A percentile compares a stretch with the other conserved stretches of the same genome.
Evolutionary conservation across 1,140 invertebrate species (phyloP).

Genomic region (Chironomus tepperi): DNA sequence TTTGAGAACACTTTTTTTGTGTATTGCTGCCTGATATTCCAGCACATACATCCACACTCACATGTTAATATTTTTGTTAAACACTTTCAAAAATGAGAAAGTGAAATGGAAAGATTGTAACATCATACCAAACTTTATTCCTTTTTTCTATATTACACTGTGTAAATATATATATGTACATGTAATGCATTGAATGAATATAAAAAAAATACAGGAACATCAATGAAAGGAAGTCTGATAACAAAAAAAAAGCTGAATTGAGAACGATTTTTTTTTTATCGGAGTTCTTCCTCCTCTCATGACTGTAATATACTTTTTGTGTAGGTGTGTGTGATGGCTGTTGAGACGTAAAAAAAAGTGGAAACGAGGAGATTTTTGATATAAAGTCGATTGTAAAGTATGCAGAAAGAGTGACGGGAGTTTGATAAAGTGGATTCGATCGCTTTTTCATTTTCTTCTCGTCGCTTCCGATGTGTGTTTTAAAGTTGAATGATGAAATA

Average conservation of each 20-base stretch:
- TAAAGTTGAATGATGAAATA: too few species aligned
- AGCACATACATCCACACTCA: background rate
- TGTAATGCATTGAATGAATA: background rate
- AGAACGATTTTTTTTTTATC: constrained; percentile 9
- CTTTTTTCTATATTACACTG: background rate
- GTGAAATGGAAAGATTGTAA: background rate
- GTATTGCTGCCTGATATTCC: background rate
- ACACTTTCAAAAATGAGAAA: background rate
- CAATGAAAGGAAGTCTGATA: constrained; percentile 23
- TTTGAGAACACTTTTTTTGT: background rate
- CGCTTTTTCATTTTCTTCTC: too few species aligned
- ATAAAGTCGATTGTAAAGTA: too few species aligned
- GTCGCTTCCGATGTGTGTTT: too few species aligned
- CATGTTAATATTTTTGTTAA: constrained; percentile 20
- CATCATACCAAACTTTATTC: background rate
- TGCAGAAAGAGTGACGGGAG: too few species aligned
- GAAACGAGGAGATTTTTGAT: too few species aligned
- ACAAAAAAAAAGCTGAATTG: constrained; percentile 4
- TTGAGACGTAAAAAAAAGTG: too few species aligned
- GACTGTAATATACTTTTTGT: background rate
- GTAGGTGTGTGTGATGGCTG: background rate
- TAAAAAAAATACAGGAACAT: background rate
- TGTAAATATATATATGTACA: too few species aligned
- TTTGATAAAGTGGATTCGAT: too few species aligned
- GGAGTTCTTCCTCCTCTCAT: background rate